Evolutionary conservation across 2,113 vertebrate species (phyloP), one percentile per base, ranked within the genome.

Genomic region (Laticauda colubrina): DNA sequence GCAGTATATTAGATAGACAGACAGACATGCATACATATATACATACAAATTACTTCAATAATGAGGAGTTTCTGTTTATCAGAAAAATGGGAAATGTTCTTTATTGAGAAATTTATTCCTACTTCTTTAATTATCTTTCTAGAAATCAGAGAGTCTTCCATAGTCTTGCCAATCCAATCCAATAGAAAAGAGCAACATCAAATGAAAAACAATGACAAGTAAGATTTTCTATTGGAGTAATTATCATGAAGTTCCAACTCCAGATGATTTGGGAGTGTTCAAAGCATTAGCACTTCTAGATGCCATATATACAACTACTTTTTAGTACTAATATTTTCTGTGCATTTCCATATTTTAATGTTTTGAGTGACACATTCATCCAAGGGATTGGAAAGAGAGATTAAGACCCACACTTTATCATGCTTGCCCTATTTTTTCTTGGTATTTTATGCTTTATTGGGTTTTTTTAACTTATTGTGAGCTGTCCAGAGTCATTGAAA

Each of bases 171-270:
- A 43, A 89, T 81, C 4, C 0, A 20, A n/a, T 92, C 95, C 29
- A 48, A 95, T 95, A 92, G 95, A 94, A 96, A 96, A 95, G 96
- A 96, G 94, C 94, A 96, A 92, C 94, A 94, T 96, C 93, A 29
- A 94, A 54, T 94, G 94, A 89, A 97, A 93, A 29, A 95, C 29
- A 43, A 94, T 93, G 54, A 96, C 0, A 92, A 2, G 97, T 98
- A 91, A 98, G 97, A 96, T 87, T 4, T 4, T 48, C 85, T 55
- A 26, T 15, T 39, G n/a, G 29, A n/a, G 29, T 69, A 34, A 90
- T 89, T 24, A 48, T 89, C 24, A 64, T 23, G 2, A 59, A 23
- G n/a, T 10, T 56, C 34, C 39, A 57, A 59, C 55, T 43, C 34
- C 34, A 59, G 55, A 2, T 57, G 88, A 45, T 26, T 39, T 43